Conservation (phyloP, 2,888 invertebrate genomes). For the Amphipyra tragopoginis region DNA sequence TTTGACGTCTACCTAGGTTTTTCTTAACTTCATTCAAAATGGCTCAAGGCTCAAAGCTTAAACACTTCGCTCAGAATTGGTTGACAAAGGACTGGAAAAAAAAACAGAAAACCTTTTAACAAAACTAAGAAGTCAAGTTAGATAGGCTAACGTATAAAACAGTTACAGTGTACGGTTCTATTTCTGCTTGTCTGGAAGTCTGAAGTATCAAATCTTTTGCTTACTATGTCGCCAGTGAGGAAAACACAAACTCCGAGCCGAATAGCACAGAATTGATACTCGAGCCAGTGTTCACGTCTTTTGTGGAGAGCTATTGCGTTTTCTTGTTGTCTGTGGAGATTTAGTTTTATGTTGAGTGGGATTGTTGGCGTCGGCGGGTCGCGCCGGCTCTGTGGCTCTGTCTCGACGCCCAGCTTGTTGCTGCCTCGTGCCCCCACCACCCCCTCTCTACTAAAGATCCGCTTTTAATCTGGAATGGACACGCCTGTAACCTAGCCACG, state of each 20-base stretch:
- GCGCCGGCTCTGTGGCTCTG: slow-evolving; percentile 77
- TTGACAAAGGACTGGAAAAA: slow-evolving; percentile 14
- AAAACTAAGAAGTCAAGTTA: slow-evolving; percentile 11
- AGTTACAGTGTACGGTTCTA: slow-evolving; percentile 15
- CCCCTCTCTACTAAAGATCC: slow-evolving; percentile 59
- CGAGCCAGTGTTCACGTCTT: slow-evolving; percentile 67
- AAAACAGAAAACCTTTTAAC: slow-evolving; percentile 23
- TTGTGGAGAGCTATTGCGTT: slow-evolving; percentile 76
- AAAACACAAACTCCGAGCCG: slow-evolving; percentile 53
- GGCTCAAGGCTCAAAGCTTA: slow-evolving; percentile 18
- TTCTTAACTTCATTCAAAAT: slow-evolving; percentile 22
- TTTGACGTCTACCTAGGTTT: slow-evolving; percentile 26
- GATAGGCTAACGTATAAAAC: slow-evolving; percentile 26
- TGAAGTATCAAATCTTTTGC: slow-evolving; percentile 38
- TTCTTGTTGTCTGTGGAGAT: slow-evolving; percentile 75
- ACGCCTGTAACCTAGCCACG: slow-evolving; percentile 48
- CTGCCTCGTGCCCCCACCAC: slow-evolving; percentile 65
- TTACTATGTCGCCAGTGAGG: slow-evolving; percentile 39
- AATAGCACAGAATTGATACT: slow-evolving; percentile 67
- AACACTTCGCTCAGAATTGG: slow-evolving; percentile 9
- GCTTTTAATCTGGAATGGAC: slow-evolving; percentile 63
- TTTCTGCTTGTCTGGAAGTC: slow-evolving; percentile 22
- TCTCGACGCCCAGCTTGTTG: slow-evolving; percentile 75
- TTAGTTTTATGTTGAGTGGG: slow-evolving; percentile 85
- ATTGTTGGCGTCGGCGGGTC: slow-evolving; percentile 81